Percentiles rank a stretch among this genome's conserved stretches.
Conservation (phyloP, 2,113 vertebrate species). For the Sterrhoptilus dennistouni region DNA sequence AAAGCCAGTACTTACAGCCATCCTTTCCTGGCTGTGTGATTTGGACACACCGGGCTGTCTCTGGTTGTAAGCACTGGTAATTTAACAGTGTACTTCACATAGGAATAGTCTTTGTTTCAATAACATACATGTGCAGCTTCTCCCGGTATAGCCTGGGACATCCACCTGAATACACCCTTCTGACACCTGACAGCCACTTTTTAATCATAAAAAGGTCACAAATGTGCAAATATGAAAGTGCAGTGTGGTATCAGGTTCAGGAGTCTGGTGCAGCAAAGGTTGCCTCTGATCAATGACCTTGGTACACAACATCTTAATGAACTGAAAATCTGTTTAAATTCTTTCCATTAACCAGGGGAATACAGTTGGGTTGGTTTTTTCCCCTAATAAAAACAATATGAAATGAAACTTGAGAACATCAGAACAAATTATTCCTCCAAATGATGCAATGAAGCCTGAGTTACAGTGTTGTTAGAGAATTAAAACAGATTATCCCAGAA, state of each 20-base stretch:
- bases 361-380: not conserved
- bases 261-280: not conserved
- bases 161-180: not conserved
- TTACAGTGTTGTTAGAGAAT: not conserved
- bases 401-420: not conserved
- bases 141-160: not conserved
- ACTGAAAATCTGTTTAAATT: not conserved
- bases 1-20: not conserved
- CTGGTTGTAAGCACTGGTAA: not conserved
- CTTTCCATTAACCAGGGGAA: not conserved
- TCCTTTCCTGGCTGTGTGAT: not conserved
- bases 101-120: not conserved
- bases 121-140: accelerated
- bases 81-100: not conserved
- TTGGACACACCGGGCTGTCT: not conserved
- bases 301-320: not conserved
- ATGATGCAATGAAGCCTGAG: not conserved
- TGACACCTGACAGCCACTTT: not conserved
- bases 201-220: not conserved
- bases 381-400: not conserved
- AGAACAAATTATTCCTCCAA: not conserved
- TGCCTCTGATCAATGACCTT: not conserved
- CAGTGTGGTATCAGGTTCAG: not conserved
- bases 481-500: not conserved
- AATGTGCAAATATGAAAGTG: not conserved